Base-by-base conservation (phyloP, 2,113 vertebrate genomes). In the Sinocyclocheilus anophthalmus region DNA sequence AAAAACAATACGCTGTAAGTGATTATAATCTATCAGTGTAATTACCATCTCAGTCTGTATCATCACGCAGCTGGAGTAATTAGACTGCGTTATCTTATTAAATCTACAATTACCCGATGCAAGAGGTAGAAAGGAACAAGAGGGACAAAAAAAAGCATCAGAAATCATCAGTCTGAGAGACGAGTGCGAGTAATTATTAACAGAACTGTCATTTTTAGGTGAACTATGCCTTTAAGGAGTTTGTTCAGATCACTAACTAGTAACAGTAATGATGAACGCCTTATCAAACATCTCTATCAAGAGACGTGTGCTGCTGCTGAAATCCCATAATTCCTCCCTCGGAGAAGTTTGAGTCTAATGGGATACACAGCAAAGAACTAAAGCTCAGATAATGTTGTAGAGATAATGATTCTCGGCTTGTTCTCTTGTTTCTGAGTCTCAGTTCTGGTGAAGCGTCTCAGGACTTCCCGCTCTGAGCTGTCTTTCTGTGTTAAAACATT, bases 81-180 rank as follows among this genome's bases (percentile, higher is more conserved):
- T 61, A 63, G 12, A 42, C 57, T 42, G 22, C 5, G 93, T 95
- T 95, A 94, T 95, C 96, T 97, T 96, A 96, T 94, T 92, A 96
- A 95, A 94, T 95, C 81, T 76, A 91, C 93, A 93, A 96, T 95
- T 93, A 89, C 91, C 93, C 88, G 87, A 85, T 89, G 89, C 91
- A 86, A 86, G 26, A 67, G 22, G 59, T 61, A 61, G 83, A n/a
- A 4, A 55, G 70, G 55, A 84, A 69, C 14, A 8, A 45, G 9
- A 45, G 42, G 42, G 8, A 45, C 42, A n/a, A 45, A 91, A 48
- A 48, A 91, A 89, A 85, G 87, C 61, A 88, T 96, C 95, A 93
- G 94, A 94, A 94, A 96, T 50, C 48, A 13, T 13, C 48, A 9
- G 42, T 45, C 42, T 45, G 42, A 2, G 42, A 45, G 1, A 45